Evolutionary conservation across 1,140 invertebrate species (phyloP).

Genomic region (Drosophila ficusphila): DNA sequence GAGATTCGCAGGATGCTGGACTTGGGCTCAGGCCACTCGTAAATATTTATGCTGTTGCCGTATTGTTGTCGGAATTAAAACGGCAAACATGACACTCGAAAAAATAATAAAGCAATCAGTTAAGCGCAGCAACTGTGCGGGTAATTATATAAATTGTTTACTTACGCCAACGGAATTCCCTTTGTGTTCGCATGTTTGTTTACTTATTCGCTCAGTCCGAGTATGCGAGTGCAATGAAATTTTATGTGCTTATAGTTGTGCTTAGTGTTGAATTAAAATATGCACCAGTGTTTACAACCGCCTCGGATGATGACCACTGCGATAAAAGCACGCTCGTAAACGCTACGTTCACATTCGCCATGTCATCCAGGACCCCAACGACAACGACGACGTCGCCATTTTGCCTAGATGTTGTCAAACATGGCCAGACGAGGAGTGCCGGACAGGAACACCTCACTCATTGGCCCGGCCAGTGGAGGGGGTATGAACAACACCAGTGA

Average conservation of each 20-base stretch:
- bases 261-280: slow-evolving; percentile 57
- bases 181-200: background rate
- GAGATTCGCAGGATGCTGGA: slow-evolving; percentile 17
- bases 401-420: slow-evolving; percentile 47
- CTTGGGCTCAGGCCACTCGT: slow-evolving; percentile 10
- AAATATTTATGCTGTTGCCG: slow-evolving; percentile 37
- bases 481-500: slow-evolving; percentile 5
- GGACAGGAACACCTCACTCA: slow-evolving; percentile 58
- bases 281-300: slow-evolving; percentile 42
- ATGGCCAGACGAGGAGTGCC: slow-evolving; percentile 35
- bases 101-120: slow-evolving; percentile 75
- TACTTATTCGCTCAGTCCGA: slow-evolving; percentile 14
- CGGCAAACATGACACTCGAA: slow-evolving; percentile 44
- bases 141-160: slow-evolving; percentile 64
- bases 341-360: slow-evolving; percentile 58
- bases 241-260: slow-evolving; percentile 42
- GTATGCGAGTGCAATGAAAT: slow-evolving; percentile 43
- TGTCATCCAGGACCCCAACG: slow-evolving; percentile 43
- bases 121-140: slow-evolving; percentile 42
- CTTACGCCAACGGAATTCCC: slow-evolving; percentile 17
- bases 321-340: slow-evolving; percentile 66
- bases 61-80: slow-evolving; percentile 47
- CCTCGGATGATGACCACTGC: slow-evolving; percentile 54
- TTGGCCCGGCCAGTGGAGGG: slow-evolving; percentile 18
- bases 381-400: slow-evolving; percentile 39